These are phyloP conservation scores for Cinclus cinclus DNA, from an alignment of 2,113 vertebrate genomes.

Conservation along the genomic window DNA sequence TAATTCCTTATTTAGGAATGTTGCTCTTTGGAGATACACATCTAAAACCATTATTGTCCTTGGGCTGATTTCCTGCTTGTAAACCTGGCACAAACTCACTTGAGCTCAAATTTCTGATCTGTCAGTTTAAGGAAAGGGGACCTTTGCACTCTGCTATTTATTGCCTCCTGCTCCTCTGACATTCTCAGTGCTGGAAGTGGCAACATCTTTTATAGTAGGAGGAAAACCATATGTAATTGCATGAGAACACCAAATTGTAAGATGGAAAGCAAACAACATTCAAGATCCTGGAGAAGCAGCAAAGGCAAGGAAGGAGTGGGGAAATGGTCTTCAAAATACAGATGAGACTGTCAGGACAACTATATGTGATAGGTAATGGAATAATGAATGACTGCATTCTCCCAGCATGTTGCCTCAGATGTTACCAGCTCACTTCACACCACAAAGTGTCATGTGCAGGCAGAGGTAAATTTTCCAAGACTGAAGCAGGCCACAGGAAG, in stretches of 20 bases:
- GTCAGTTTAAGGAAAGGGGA: not conserved
- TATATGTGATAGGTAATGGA: not conserved
- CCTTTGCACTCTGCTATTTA: not conserved
- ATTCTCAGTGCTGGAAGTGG: not conserved
- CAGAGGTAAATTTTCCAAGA: not conserved
- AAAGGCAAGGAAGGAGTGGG: not conserved
- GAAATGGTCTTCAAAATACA: not conserved
- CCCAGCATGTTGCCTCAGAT: not conserved
- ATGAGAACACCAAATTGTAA: not conserved
- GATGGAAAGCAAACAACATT: not conserved
- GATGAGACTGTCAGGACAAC: not conserved
- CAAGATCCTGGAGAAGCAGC: not conserved
- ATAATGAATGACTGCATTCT: not conserved
- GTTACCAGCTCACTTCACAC: not conserved
- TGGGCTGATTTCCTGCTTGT: not conserved
- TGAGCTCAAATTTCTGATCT: conserved; percentile 2
- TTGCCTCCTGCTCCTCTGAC: not conserved
- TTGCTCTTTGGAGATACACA: not conserved
- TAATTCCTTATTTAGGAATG: not conserved
- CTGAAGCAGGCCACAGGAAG: not conserved
- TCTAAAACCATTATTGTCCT: not conserved
- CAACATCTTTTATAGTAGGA: not conserved
- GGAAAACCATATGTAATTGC: not conserved
- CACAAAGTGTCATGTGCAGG: not conserved
- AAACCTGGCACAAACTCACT: not conserved